phyloP scores from a whole-genome alignment of 2,888 invertebrate genomes.

The Dolichomitus sp. region DNA sequence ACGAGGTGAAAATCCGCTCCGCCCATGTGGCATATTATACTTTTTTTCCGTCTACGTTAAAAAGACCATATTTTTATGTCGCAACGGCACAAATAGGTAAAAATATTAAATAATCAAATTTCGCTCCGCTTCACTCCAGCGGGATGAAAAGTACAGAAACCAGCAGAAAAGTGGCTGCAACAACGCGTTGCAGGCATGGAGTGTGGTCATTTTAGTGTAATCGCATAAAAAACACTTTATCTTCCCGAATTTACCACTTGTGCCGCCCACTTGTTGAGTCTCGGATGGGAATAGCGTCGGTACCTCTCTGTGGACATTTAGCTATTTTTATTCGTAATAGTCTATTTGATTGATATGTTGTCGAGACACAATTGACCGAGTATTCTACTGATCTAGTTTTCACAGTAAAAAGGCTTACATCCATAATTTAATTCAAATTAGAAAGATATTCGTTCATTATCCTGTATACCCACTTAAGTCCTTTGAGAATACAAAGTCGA shows the following conservation, averaged over 20 bases:
- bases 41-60: no score
- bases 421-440: neutral
- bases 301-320: conserved; percentile 18
- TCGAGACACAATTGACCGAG: neutral
- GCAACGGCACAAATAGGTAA: no score
- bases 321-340: conserved; percentile 12
- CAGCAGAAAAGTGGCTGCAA: no score
- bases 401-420: neutral
- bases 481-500: neutral
- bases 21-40: no score
- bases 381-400: neutral
- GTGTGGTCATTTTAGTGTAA: no score
- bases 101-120: no score
- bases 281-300: neutral
- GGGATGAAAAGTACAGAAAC: no score
- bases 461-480: neutral
- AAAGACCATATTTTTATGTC: no score
- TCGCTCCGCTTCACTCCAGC: no score
- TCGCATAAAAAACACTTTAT: neutral
- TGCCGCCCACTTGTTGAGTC: neutral
- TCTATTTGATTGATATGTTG: neutral
- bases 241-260: neutral
- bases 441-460: neutral
- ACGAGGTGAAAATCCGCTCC: no score
- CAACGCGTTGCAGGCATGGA: no score